These are phyloP conservation scores for Spisula subtruncata DNA, from an alignment of 2,888 invertebrate species.

Conservation along the genomic window DNA sequence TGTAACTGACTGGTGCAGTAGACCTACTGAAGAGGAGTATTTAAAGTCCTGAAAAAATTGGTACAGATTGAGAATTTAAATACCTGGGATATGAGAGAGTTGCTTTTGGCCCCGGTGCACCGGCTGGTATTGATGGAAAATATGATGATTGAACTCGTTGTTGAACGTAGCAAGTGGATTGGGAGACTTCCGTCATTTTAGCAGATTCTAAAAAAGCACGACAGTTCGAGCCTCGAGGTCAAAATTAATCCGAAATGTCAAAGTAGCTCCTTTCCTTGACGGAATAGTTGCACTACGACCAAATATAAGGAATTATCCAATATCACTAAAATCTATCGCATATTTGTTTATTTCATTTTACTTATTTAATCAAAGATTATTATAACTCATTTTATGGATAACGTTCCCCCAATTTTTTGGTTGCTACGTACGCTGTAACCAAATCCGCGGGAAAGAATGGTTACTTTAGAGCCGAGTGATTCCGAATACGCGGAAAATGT, in stretches of 20 bases:
- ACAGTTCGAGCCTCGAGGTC: conserved; percentile 20
- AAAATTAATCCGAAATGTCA: conserved; percentile 21
- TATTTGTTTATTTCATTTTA: background rate
- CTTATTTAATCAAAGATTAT: background rate
- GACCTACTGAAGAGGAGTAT: no score
- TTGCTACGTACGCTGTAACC: conserved; percentile 70
- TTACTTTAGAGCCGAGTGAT: background rate
- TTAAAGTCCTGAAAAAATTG: no score
- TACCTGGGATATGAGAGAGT: conserved; percentile 81
- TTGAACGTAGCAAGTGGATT: conserved; percentile 70
- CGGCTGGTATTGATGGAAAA: conserved; percentile 80
- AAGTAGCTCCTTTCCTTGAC: background rate
- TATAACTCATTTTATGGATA: background rate
- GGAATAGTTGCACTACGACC: background rate
- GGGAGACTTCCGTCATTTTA: conserved; percentile 77
- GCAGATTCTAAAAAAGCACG: background rate
- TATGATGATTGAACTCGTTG: conserved; percentile 75
- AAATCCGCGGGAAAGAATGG: conserved; percentile 65
- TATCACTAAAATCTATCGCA: background rate
- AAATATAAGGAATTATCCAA: background rate
- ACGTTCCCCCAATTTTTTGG: conserved; percentile 37
- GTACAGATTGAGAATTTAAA: background rate
- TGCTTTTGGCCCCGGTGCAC: conserved; percentile 72
- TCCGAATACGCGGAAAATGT: no score
- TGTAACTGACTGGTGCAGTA: no score